Evolutionary conservation across 2,888 invertebrate species (phyloP), one percentile per base, ranked within the genome.

Genomic region (Laothoe populi): DNA sequence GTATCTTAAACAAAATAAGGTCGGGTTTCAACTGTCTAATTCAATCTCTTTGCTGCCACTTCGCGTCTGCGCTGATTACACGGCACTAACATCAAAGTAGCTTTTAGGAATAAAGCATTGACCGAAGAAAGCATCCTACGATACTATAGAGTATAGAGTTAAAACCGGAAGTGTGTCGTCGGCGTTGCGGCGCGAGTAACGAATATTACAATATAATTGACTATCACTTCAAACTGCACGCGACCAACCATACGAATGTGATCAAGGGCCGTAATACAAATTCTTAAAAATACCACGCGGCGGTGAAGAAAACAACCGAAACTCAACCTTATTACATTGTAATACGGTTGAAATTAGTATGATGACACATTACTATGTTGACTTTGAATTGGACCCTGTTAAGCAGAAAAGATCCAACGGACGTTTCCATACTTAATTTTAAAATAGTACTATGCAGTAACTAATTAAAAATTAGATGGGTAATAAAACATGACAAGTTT

Each of bases 181-280:
- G 76, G 69, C 78, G 75, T 61, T 53, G 70, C 75, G 63, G 65
- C 68, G 71, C 64, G 70, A 73, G 69, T 66, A 72, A 74, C 78
- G 71, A 81, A 79, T 84, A 86, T 84, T 82, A 85, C 83, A 84
- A 85, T 91, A 87, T 92, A 92, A 92, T 92, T 92, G 91, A 92
- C 91, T 87, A 88, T 86, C 83, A 84, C 79, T 77, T 78, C 81
- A 78, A 75, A 77, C 79, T 74, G 78, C 74, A 72, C 69, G 59
- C 65, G 70, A 70, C 71, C 70, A 61, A 49, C 16, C 49, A 49
- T 24, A 31, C 49, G 24, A 13, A 35, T 16, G 53, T 11, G 31
- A 26, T n/a, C 24, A n/a, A 23, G 7, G n/a, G 24, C 13, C 40
- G 40, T 31, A 31, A 8, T 26, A 26, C 26, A 26, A 26, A 26